Evolutionary conservation across 2,888 invertebrate species (phyloP), one percentile per base, ranked within the genome.

Genomic region (Monochamus alternatus): DNA sequence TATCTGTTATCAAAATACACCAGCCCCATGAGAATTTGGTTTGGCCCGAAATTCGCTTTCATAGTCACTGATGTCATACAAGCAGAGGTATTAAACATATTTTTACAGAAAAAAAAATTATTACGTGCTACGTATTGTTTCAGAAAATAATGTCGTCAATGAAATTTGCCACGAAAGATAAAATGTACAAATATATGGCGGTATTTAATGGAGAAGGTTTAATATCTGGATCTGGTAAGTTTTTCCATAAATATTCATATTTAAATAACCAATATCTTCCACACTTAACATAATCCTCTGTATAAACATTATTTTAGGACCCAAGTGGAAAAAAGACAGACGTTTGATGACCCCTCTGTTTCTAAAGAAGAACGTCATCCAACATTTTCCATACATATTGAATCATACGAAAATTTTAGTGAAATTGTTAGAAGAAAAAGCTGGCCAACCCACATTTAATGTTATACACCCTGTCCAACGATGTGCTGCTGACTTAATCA

Each of bases 321-420:
- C 73, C n/a, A 84, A 83, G 76, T 84, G 84, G 84, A 84, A 81
- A 76, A 76, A 74, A 43, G 83, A 84, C 51, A 74, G 82, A 59
- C 78, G 80, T 66, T 64, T 84, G n/a, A 82, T 84, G 74, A 75
- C 81, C 0, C 83, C 82, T 9, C 62, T 83, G 32, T 84, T 84
- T 71, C 44, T 78, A 9, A 83, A 81, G 64, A 76, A 75, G 52
- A 82, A 81, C 52, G 78, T 80, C 7, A 55, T 64, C 8, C 77
- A 75, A 64, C 80, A 81, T 73, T 82, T 81, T 74, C 74, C 78
- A 30, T 72, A 69, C 3, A 73, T 84, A 14, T 58, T 81, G n/a
- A 58, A 80, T 52, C 82, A 84, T 67, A 76, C 73, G 7, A 76
- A 81, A 74, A 74, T 74, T 63, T 62, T 82, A 43, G 69, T 78